Evolutionary conservation across 2,888 invertebrate species (phyloP), one percentile per base, ranked within the genome.

Genomic region (Xanthia togata): DNA sequence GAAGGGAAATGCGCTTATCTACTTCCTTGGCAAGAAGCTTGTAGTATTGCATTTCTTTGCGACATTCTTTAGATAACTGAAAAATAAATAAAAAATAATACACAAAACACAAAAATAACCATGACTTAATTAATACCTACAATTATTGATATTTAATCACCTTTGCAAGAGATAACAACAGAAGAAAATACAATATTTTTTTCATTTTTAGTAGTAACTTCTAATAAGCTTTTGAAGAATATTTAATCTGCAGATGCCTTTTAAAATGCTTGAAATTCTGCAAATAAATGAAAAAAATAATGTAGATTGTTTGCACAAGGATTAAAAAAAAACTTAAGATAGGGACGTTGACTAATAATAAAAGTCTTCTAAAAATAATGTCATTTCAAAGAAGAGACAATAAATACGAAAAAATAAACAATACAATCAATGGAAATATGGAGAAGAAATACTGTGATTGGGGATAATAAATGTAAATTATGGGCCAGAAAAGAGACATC

Each of bases 1-100:
- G 93, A 73, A 95, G 93, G 11, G 91, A 87, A 78, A 97, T 94
- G 70, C 97, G 95, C 88, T 97, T 96, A 91, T 98, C 98, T 9
- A 97, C 95, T 89, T 97, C 97, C 78, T 97, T 94, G 0, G 98
- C 98, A 78, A 98, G 93, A 67, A 97, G 94, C 91, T 97, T 97
- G 91, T 98, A 98, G 85, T 97, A 97, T 87, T 97, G 97, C 97
- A 98, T 97, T 94, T 98, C 97, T 89, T 96, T 95, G 44, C 97
- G 95, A 82, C 97, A 96, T 92, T 97, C 97, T 83, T 97, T 96
- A 20, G 97, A 98, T 91, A 98, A 96, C 98, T 98, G 93, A 71
- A 96, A 96, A 63, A 62, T 78, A 82, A 72, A 70, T 78, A 55
- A 55, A 38, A 35, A 63, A 62, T 55, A 59, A 57, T 38, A 74